phyloP scores from a whole-genome alignment of 2,888 invertebrate genomes.

The Epinotia nisella region DNA sequence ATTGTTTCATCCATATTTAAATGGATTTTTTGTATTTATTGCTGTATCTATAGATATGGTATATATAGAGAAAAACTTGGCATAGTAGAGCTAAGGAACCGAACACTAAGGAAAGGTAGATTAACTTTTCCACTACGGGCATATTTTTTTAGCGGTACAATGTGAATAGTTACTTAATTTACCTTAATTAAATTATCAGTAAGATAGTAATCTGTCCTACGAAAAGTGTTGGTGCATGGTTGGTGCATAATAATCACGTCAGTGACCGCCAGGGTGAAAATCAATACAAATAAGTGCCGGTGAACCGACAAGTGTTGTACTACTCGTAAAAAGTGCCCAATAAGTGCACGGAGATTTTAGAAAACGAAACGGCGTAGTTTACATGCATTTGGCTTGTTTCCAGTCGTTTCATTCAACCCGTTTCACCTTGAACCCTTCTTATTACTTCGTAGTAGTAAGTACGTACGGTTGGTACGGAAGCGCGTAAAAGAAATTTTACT shows the following conservation, averaged over 20 bases:
- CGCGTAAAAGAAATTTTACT: slow-evolving; percentile 36
- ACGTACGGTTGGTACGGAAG: slow-evolving; percentile 46
- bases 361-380: slow-evolving; percentile 6
- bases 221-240: slow-evolving; percentile 59
- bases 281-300: slow-evolving; percentile 70
- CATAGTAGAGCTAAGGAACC: background rate
- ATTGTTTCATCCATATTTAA: background rate
- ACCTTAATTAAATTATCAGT: background rate
- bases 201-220: slow-evolving; percentile 13
- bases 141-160: background rate
- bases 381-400: slow-evolving; percentile 53
- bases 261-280: slow-evolving; percentile 69
- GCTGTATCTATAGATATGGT: background rate
- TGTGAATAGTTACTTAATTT: too few species aligned
- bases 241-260: slow-evolving; percentile 61
- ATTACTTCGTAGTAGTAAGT: slow-evolving; percentile 52
- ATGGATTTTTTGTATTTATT: too few species aligned
- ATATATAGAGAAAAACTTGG: too few species aligned
- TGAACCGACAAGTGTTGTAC: slow-evolving; percentile 25
- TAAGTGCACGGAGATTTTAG: background rate
- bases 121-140: background rate
- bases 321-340: background rate
- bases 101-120: background rate
- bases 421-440: slow-evolving; percentile 71
- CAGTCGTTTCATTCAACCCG: slow-evolving; percentile 63